Base-by-base conservation (phyloP, 1,140 invertebrate species). In the Anthonomus grandis region DNA sequence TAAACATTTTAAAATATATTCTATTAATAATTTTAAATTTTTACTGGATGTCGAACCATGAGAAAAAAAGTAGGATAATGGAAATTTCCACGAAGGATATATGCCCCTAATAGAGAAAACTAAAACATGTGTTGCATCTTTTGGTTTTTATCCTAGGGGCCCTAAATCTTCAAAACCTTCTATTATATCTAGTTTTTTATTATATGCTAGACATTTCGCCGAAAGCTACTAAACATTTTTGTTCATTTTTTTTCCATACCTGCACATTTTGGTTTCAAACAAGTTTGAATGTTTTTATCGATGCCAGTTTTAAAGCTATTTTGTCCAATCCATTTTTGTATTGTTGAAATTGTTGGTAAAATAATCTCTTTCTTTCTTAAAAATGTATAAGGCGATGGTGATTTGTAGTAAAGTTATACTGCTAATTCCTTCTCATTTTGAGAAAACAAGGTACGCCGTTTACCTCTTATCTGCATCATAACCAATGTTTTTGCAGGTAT, bases 371-470 rank as follows among this genome's bases (percentile, higher is more conserved):
- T 9, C 17, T 17, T 9, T 39, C 37, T 39, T 15, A 39, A 39
- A 39, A 39, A 39, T 12, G 5, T 17, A 13, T 6, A 39, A 39
- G 9, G 10, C 6, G 37, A 9, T 12, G 37, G 37, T 17, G 37
- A 39, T 39, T 39, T 39, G 15, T 39, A 39, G 17, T 39, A 39
- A 39, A n/a, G n/a, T n/a, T n/a, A n/a, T n/a, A n/a, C 15, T 5
- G 37, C 37, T 5, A 39, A 39, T 13, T 39, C 37, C 13, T 39
- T 39, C 17, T 39, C 37, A 39, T 17, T 39, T 17, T 5, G 13
- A 17, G 9, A 39, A 12, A n/a, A 39, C 6, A 9, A 39, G 10
- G 17, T n/a, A 39, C 17, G n/a, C n/a, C n/a, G n/a, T n/a, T n/a
- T n/a, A n/a, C n/a, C n/a, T n/a, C n/a, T n/a, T n/a, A n/a, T n/a